phyloP scores from a whole-genome alignment of 2,888 invertebrate genomes.

The Chrysina gloriosa region DNA sequence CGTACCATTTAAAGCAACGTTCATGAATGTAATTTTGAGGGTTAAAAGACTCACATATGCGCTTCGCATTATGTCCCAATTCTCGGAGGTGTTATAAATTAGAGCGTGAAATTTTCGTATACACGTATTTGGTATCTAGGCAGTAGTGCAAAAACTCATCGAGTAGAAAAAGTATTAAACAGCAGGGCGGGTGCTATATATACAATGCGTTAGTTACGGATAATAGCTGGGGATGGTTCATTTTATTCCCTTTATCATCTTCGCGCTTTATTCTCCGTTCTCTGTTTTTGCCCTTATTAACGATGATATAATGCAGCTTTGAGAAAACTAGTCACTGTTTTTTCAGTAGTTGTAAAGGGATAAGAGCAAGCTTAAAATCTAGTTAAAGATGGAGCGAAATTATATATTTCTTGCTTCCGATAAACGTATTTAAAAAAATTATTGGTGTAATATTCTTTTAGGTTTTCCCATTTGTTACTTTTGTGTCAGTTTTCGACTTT shows the following conservation, averaged over 20 bases:
- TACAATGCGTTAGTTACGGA: constrained; percentile 40
- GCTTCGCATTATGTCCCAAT: constrained; percentile 54
- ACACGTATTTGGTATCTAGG: constrained; percentile 34
- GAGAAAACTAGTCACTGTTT: neutral
- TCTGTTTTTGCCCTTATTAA: constrained; percentile 15
- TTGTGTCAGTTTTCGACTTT: too few relatives aligned
- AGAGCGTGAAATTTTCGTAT: constrained; percentile 60
- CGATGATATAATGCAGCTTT: constrained; percentile 4
- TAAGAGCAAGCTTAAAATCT: too few relatives aligned
- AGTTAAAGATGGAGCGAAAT: too few relatives aligned
- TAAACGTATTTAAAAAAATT: too few relatives aligned
- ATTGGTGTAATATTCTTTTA: too few relatives aligned
- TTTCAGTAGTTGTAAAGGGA: too few relatives aligned
- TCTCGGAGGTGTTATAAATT: constrained; percentile 59
- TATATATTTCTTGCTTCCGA: too few relatives aligned
- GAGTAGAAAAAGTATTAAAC: constrained; percentile 45
- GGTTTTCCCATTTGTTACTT: too few relatives aligned
- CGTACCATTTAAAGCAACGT: constrained; percentile 34
- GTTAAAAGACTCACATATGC: constrained; percentile 48
- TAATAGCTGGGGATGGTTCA: constrained; percentile 7
- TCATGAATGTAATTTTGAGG: constrained; percentile 41
- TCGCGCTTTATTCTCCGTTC: neutral
- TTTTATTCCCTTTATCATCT: constrained; percentile 21
- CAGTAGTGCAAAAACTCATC: constrained; percentile 54
- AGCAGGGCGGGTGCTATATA: constrained; percentile 47